A percentile compares a stretch with the other conserved stretches of the same genome.
These are phyloP conservation scores for Triplophysa siluroides DNA, from an alignment of 2,113 vertebrate species.

Conservation along the genomic window DNA sequence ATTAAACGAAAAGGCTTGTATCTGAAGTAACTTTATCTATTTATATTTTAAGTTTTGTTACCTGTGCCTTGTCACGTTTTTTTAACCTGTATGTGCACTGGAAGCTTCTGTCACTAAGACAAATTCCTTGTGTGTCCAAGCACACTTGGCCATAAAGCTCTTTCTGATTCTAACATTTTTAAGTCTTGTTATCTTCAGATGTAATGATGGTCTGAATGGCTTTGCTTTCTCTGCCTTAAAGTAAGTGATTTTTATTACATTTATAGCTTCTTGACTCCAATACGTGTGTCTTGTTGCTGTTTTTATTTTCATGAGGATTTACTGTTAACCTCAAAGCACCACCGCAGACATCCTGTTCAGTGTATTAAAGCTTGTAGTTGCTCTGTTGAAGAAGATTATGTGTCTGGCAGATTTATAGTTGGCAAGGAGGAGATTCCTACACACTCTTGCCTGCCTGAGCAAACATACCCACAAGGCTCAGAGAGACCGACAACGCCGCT, in stretches of 20 bases:
- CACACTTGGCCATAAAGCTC: no score
- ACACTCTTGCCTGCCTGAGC: slow-evolving; percentile 79
- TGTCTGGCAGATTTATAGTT: slow-evolving; percentile 85
- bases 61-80: no score
- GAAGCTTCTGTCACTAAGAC: no score
- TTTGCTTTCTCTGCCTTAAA: slow-evolving; percentile 96
- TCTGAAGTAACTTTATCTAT: no score
- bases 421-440: slow-evolving; percentile 95
- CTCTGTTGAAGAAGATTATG: slow-evolving; percentile 4
- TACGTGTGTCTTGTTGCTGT: background rate
- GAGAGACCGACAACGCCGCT: slow-evolving; percentile 66
- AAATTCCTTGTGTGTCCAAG: no score
- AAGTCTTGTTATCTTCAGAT: slow-evolving; percentile 72
- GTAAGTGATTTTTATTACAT: slow-evolving; percentile 74
- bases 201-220: slow-evolving; percentile 95
- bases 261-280: background rate
- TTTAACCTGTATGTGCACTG: no score
- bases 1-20: no score
- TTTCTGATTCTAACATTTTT: no score
- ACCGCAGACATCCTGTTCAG: background rate
- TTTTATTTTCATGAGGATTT: background rate
- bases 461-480: slow-evolving; percentile 60
- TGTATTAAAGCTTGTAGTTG: background rate
- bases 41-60: no score
- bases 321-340: background rate